Evolutionary conservation across 2,888 invertebrate genomes (phyloP), one percentile per base, ranked within the genome.

Genomic region (Endotricha flammealis): DNA sequence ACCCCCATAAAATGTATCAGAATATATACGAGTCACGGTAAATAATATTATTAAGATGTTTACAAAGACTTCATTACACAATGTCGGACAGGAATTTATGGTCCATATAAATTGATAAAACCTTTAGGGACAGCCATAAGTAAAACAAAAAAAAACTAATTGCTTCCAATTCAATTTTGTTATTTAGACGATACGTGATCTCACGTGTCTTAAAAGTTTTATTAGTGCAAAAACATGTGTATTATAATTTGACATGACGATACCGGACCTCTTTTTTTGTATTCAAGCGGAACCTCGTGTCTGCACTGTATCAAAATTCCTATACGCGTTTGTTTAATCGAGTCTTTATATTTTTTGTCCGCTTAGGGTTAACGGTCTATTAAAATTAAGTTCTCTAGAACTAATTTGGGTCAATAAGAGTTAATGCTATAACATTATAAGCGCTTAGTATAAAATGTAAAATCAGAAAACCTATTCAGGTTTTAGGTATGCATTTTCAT

Each of bases 231-330:
- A 79, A 79, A 78, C 50, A 36, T 42, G 33, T 45, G 39, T 48
- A 58, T 48, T 61, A 65, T 72, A 63, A 66, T 64, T 16, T 64
- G 59, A 53, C 53, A 45, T 59, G 58, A 64, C 51, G 59, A 62
- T 75, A 59, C 78, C 78, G 79, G 79, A 79, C 63, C 64, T 55
- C 31, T 43, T 72, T 77, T 20, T 78, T 78, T 71, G 55, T 50
- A 24, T 16, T 34, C 36, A 50, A 60, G 48, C 58, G 54, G 57
- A 64, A 57, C 57, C 48, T 53, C 41, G 29, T 44, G 41, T 46
- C 43, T 20, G 24, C 11, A 6, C 46, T 50, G 7, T 8, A 20
- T 3, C 6, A 16, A 16, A 6, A 16, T 16, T 4, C 6, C 4
- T 16, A 16, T 16, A 16, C 44, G 44, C 47, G 45, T n/a, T n/a